Evolutionary conservation across 2,113 vertebrate species (phyloP), one percentile per base, ranked within the genome.

Genomic region (Castor canadensis): DNA sequence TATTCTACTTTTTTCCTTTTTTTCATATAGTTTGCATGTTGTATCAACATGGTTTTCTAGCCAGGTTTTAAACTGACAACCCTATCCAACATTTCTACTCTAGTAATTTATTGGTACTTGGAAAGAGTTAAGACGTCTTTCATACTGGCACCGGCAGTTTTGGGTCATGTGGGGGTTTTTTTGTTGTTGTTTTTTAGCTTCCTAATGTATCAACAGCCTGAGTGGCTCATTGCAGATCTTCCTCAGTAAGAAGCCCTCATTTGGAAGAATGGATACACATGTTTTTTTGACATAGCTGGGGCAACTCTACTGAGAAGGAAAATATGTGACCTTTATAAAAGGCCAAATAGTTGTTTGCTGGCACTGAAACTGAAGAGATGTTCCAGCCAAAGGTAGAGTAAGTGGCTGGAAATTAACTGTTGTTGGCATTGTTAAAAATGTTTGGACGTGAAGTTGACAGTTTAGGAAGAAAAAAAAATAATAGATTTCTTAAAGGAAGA

Each of bases 321-420:
- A 97, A 97, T 96, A 97, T 96, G 95, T 89, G 94, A 93, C 89
- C 92, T 98, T 97, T 84, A 60, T 45, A n/a, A 97, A 97, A 98
- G 76, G 93, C 87, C 98, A 97, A 96, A 97, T 97, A 93, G 96
- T 88, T 95, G 95, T 97, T 81, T 66, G 75, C 81, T 96, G 87
- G 97, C 17, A 43, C 84, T 96, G 43, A 97, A 97, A 96, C 76
- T 83, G 85, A 83, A 97, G 77, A 82, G 91, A 91, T 0, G 20
- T 71, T 89, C 93, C 94, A 96, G 96, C 96, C 92, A 96, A 97
- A 97, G 13, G 60, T 87, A 92, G 85, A 94, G 72, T 95, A 91
- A 93, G 91, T 52, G 96, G 96, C 94, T 98, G 96, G 91, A 96
- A 98, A 97, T 95, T 95, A 96, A 86, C 38, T 77, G 60, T 97